Evolutionary conservation across 1,140 invertebrate species (phyloP).

Genomic region (Lepidurus couesii): DNA sequence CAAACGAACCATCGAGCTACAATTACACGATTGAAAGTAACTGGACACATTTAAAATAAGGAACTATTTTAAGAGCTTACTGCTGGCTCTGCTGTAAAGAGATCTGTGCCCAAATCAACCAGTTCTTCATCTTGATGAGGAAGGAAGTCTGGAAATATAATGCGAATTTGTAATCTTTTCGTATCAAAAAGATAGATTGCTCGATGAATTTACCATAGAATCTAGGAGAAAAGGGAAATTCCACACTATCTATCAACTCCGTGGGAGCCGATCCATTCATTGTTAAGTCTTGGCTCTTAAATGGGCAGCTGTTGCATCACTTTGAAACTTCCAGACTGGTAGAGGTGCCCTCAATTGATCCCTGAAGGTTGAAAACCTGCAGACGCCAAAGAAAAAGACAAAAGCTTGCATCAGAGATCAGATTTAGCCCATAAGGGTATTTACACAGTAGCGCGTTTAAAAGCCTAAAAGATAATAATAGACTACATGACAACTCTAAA

Average conservation of each 20-base stretch:
- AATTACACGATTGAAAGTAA: not conserved
- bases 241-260: not conserved
- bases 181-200: not conserved
- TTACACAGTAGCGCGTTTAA: not conserved
- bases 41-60: not conserved
- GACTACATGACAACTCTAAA: too few species aligned
- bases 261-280: not conserved
- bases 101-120: conserved; percentile 31
- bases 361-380: not conserved
- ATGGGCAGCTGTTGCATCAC: not conserved
- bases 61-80: not conserved
- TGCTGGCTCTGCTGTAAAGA: conserved; percentile 24
- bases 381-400: not conserved
- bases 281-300: not conserved
- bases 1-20: not conserved
- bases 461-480: too few species aligned
- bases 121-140: conserved; percentile 30
- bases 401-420: not conserved
- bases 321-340: not conserved
- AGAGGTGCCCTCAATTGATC: not conserved
- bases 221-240: not conserved
- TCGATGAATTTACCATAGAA: not conserved
- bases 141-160: conserved; percentile 25
- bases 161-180: not conserved
- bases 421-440: not conserved